phyloP scores from a whole-genome alignment of 1,140 invertebrate genomes.

The Orussus abietinus region DNA sequence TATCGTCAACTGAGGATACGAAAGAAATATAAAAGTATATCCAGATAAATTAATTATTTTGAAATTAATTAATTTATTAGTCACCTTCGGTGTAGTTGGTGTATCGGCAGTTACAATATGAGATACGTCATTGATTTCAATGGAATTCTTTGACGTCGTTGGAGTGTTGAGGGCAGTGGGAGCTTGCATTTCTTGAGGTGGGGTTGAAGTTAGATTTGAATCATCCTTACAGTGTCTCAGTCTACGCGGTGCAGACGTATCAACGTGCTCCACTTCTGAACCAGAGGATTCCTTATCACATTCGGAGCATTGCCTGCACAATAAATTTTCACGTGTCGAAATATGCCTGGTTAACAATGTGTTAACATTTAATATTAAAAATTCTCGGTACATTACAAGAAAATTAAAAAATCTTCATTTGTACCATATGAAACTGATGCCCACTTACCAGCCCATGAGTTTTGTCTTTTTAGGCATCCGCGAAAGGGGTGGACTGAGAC shows the following conservation, averaged over 20 bases:
- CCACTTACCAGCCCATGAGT: constrained; percentile 77
- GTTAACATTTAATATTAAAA: background rate
- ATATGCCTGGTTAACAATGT: background rate
- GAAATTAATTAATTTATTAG: constrained; percentile 7
- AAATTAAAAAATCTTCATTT: constrained; percentile 4
- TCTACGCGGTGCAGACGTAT: constrained; percentile 72
- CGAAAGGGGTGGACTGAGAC: constrained; percentile 86
- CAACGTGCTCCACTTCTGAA: constrained; percentile 68
- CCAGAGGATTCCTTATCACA: constrained; percentile 79
- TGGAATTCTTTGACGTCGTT: constrained; percentile 26
- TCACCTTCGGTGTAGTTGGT: constrained; percentile 44
- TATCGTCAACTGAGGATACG: constrained; percentile 38
- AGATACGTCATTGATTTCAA: constrained; percentile 19
- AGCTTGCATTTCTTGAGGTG: constrained; percentile 33
- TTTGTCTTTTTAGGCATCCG: constrained; percentile 94
- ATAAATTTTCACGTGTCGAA: too few relatives aligned
- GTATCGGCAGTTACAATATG: constrained; percentile 27
- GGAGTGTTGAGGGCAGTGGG: constrained; percentile 40
- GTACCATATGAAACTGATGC: constrained; percentile 3
- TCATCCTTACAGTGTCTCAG: constrained; percentile 71
- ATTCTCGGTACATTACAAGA: constrained; percentile 2
- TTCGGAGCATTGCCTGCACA: constrained; percentile 78
- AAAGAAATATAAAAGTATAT: constrained; percentile 10
- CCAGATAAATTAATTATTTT: constrained; percentile 10
- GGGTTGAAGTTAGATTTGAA: constrained; percentile 24